Conservation (phyloP, 35 echinoderm and acorn worm genomes). For the Ophioderma brevispina region DNA sequence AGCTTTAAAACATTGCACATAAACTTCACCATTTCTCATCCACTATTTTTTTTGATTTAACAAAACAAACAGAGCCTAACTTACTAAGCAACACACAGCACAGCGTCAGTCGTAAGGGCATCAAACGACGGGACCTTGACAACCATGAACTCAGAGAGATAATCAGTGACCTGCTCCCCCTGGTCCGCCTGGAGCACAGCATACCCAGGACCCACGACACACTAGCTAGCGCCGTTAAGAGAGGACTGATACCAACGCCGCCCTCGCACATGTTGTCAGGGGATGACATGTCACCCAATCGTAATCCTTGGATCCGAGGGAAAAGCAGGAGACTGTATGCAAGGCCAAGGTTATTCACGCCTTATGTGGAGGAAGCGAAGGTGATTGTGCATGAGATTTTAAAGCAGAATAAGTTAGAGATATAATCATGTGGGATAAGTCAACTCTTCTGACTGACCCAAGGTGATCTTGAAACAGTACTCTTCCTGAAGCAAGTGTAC, state of each 20-base stretch:
- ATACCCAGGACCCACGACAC: slow-evolving; percentile 65
- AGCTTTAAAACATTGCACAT: too few relatives aligned
- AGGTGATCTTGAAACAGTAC: too few relatives aligned
- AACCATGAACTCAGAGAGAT: slow-evolving; percentile 85
- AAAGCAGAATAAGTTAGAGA: too few relatives aligned
- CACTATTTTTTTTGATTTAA: background rate
- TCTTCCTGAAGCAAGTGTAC: too few relatives aligned
- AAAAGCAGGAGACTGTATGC: slow-evolving; percentile 59
- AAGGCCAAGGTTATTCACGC: slow-evolving; percentile 88
- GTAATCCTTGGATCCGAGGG: slow-evolving; percentile 87
- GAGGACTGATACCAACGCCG: slow-evolving; percentile 82
- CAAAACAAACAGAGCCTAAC: slow-evolving; percentile 81
- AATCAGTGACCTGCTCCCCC: slow-evolving; percentile 87
- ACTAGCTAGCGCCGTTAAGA: slow-evolving; percentile 85
- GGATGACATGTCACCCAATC: slow-evolving; percentile 71
- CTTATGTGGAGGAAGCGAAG: slow-evolving; percentile 98
- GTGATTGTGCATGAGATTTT: slow-evolving; percentile 53
- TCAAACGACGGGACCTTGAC: slow-evolving; percentile 93
- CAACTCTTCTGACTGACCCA: too few relatives aligned
- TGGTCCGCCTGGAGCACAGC: slow-evolving; percentile 90
- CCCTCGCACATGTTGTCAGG: slow-evolving; percentile 97
- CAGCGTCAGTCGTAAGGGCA: slow-evolving; percentile 92
- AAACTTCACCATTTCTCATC: too few relatives aligned
- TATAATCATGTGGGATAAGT: too few relatives aligned
- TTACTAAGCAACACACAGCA: slow-evolving; percentile 96